A percentile compares a stretch with the other conserved stretches of the same genome.
These are phyloP conservation scores for Microctenopoma lineatum DNA, from an alignment of 2,797 vertebrate species.

Conservation along the genomic window DNA sequence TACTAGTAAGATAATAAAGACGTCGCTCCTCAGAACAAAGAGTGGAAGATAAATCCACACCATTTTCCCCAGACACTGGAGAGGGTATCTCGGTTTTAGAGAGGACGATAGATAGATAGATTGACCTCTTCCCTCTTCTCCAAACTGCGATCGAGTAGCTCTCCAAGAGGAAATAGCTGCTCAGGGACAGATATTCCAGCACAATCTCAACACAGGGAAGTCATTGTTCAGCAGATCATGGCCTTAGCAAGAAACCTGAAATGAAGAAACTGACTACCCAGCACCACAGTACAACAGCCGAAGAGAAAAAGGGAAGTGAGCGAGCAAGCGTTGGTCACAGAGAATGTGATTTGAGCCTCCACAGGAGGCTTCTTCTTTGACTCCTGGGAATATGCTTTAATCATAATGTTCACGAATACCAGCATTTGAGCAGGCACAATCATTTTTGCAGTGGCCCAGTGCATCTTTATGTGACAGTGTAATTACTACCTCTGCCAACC, in stretches of 20 bases:
- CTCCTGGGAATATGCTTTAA: not conserved
- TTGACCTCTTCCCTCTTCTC: conserved; percentile 32
- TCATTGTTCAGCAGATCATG: conserved; percentile 45
- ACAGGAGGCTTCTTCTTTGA: not conserved
- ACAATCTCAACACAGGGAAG: conserved; percentile 33
- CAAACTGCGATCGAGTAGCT: conserved; percentile 36
- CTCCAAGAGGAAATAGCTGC: conserved; percentile 41
- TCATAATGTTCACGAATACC: conserved; percentile 8
- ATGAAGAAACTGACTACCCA: not conserved
- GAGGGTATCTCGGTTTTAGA: conserved; percentile 3
- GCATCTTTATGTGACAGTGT: conserved; percentile 17
- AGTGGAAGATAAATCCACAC: conserved; percentile 7
- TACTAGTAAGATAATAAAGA: conserved; percentile 18
- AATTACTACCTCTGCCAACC: conserved; percentile 28
- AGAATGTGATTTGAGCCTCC: not conserved
- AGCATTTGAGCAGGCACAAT: conserved; percentile 5
- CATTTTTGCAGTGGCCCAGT: conserved; percentile 7
- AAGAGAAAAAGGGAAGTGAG: conserved; percentile 4
- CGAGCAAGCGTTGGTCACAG: not conserved
- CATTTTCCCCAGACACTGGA: not conserved
- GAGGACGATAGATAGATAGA: conserved; percentile 10
- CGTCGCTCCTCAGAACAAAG: conserved; percentile 24
- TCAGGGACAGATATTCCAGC: conserved; percentile 39
- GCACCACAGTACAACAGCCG: not conserved
- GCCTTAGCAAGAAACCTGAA: conserved; percentile 15